These are phyloP conservation scores for Axis porcinus DNA, from an alignment of 2,113 vertebrate genomes.

Conservation along the genomic window DNA sequence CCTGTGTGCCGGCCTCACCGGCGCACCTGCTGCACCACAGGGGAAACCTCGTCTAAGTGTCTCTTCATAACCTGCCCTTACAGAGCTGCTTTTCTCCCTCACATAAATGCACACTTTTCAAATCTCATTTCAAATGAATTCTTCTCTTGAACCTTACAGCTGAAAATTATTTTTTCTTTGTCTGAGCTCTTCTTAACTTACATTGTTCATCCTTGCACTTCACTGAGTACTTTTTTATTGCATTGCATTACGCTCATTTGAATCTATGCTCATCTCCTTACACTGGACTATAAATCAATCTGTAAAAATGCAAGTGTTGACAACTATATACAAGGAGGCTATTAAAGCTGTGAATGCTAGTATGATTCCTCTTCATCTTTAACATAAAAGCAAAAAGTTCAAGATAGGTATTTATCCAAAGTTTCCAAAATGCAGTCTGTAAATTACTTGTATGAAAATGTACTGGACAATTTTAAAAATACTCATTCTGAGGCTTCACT, in stretches of 20 bases:
- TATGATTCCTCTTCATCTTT: background rate
- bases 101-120: background rate
- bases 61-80: background rate
- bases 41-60: background rate
- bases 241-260: background rate
- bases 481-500: background rate
- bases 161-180: background rate
- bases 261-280: background rate
- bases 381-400: background rate
- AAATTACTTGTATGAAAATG: background rate
- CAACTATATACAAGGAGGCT: background rate
- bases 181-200: background rate
- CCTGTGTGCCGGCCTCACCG: background rate
- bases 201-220: background rate
- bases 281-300: background rate
- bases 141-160: background rate
- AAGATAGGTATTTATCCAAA: background rate
- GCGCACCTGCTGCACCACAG: background rate
- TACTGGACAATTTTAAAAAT: background rate
- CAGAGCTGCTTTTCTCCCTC: background rate
- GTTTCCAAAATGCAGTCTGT: background rate
- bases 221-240: background rate
- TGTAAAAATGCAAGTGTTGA: background rate
- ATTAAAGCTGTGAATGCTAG: background rate
- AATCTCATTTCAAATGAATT: background rate